These are phyloP conservation scores for Hipparchia sbordonii DNA, from an alignment of 2,888 invertebrate species.

Conservation along the genomic window DNA sequence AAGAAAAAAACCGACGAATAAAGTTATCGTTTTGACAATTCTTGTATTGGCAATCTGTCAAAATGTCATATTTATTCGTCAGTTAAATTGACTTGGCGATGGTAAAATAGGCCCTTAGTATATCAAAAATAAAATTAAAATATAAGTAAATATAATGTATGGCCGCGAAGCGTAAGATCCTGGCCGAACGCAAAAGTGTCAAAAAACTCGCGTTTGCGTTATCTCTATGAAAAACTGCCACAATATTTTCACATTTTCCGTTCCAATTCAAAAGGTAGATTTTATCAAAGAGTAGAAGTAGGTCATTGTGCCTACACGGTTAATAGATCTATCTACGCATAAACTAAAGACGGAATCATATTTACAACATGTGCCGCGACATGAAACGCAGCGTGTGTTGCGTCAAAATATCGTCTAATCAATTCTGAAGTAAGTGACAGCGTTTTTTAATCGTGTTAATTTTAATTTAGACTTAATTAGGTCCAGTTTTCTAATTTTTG, in stretches of 20 bases:
- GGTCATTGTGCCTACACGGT: slow-evolving; percentile 33
- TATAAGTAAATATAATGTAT: not conserved
- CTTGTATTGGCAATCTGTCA: no score
- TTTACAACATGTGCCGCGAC: not conserved
- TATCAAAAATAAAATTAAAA: not conserved
- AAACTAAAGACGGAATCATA: not conserved
- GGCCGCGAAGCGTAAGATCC: not conserved
- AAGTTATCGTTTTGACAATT: no score
- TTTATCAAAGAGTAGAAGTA: slow-evolving; percentile 29
- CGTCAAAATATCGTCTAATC: no score
- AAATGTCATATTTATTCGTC: no score
- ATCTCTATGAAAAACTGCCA: slow-evolving; percentile 16
- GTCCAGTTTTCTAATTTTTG: no score
- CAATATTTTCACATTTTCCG: slow-evolving; percentile 32
- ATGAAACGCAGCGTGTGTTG: no score
- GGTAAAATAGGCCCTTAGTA: no score
- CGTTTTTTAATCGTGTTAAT: no score
- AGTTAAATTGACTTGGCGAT: no score
- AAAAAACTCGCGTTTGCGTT: slow-evolving; percentile 13
- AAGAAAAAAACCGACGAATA: no score
- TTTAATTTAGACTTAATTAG: no score
- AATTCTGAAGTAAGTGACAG: no score
- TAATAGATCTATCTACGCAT: slow-evolving; percentile 21
- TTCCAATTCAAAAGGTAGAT: slow-evolving; percentile 32
- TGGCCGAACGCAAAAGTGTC: slow-evolving; percentile 7